Conservation (phyloP, 2,888 invertebrate species). For the Acanthopleura granulata region DNA sequence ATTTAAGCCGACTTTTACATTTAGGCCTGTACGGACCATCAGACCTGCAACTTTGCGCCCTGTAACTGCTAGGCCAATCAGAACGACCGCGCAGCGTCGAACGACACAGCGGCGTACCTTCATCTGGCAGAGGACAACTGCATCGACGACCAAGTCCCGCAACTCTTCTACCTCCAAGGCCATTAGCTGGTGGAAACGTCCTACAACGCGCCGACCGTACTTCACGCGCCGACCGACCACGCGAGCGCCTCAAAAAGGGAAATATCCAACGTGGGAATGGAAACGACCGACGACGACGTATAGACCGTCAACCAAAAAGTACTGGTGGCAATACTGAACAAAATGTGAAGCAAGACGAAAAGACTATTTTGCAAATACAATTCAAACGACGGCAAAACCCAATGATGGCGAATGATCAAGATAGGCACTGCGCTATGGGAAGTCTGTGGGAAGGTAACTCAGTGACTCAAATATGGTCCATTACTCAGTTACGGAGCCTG, state of each 20-base stretch:
- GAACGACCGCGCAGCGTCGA: neutral
- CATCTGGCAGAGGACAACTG: neutral
- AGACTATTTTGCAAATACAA: too few species aligned
- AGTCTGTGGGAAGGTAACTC: too few species aligned
- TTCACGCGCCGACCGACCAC: neutral
- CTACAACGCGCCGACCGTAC: neutral
- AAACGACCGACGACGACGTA: neutral
- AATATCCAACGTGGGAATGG: neutral
- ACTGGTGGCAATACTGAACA: too few species aligned
- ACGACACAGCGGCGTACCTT: neutral
- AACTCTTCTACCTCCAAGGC: neutral
- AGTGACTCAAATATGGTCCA: too few species aligned
- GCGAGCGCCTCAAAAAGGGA: neutral
- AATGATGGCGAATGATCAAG: too few species aligned
- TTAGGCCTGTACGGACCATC: neutral
- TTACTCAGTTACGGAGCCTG: too few species aligned
- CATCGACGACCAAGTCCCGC: neutral
- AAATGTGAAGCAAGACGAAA: too few species aligned
- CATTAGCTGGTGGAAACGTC: conserved; percentile 9
- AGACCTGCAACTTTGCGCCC: neutral
- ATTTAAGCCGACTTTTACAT: neutral
- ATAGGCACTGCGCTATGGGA: too few species aligned
- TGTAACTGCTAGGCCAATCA: neutral
- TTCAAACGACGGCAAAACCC: too few species aligned
- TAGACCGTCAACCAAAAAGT: neutral